Evolutionary conservation across 2,797 vertebrate genomes (phyloP), one percentile per base, ranked within the genome.

Genomic region (Alectoris magna): DNA sequence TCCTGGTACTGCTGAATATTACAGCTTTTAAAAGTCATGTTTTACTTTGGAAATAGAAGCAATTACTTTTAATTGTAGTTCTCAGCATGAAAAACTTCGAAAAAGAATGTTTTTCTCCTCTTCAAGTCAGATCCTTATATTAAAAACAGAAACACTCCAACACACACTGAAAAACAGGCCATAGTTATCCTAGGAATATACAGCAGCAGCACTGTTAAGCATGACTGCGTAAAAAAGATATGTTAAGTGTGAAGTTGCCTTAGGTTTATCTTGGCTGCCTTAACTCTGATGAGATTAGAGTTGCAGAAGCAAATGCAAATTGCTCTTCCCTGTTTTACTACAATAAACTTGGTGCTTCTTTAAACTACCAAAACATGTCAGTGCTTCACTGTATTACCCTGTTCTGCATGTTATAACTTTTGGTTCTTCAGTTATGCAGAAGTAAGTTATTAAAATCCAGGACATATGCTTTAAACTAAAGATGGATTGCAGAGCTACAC

Each of bases 1-100:
- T 91, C 81, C 34, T 62, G 59, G 79, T 84, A 63, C 56, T 36
- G 56, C 49, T 49, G 60, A 84, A 72, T 56, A 87, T 86, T 71
- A 44, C 27, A 72, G 66, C 39, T 93, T 91, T 92, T 73, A 63
- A 95, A 92, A 94, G 76, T 53, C 36, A 15, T 60, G 39, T 84
- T 96, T 94, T 88, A 93, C 67, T 90, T 87, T 27, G 17, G 83
- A 94, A 93, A 88, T 38, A 87, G 67, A 93, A 89, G 75, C 75
- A 92, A 93, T 96, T 96, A 94, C 76, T 95, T 94, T 89, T 96
- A 96, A 96, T 96, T 96, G 91, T 89, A 36, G 43, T 94, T 93
- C 94, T 91, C 94, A 92, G 94, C 84, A 53, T 70, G 86, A 73
- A 89, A 94, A 91, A 39, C 55, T 82, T 77, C 46, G 6, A 62